These are phyloP conservation scores for Palythoa heliodiscus DNA, from an alignment of 92 coral and sea anemone genomes.

Conservation along the genomic window DNA sequence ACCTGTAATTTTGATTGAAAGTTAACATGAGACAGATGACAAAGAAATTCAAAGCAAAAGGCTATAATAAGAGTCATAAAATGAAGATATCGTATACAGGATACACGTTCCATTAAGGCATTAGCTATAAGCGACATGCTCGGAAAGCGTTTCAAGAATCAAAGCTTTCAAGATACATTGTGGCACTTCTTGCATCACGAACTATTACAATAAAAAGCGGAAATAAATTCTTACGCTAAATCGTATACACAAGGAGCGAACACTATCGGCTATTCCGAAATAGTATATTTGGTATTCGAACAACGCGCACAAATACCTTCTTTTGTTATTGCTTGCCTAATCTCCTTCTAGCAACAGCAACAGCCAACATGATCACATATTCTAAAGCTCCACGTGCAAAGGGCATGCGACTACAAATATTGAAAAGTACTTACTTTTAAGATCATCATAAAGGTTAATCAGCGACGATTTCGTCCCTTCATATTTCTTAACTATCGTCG, in stretches of 20 bases:
- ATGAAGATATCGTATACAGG: neutral
- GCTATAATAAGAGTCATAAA: neutral
- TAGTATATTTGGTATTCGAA: neutral
- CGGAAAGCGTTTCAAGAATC: neutral
- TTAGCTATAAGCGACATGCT: neutral
- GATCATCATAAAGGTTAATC: slow-evolving; percentile 63
- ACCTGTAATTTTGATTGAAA: neutral
- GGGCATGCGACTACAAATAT: neutral
- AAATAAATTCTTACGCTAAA: slow-evolving; percentile 10
- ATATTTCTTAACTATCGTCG: slow-evolving; percentile 57
- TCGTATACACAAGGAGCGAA: neutral
- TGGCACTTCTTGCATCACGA: neutral
- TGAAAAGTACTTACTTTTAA: slow-evolving; percentile 74
- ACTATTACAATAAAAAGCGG: neutral
- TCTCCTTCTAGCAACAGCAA: neutral
- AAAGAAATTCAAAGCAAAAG: neutral
- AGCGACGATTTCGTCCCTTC: slow-evolving; percentile 59
- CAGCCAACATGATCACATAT: slow-evolving; percentile 5
- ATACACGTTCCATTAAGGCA: neutral
- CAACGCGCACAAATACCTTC: neutral
- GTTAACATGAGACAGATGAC: neutral
- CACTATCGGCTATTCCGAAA: neutral
- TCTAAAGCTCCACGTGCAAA: slow-evolving; percentile 8
- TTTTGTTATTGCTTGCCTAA: neutral
- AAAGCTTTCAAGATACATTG: neutral